Base-by-base conservation (phyloP, 1,140 invertebrate species). In the Apocrypta bakeri region DNA sequence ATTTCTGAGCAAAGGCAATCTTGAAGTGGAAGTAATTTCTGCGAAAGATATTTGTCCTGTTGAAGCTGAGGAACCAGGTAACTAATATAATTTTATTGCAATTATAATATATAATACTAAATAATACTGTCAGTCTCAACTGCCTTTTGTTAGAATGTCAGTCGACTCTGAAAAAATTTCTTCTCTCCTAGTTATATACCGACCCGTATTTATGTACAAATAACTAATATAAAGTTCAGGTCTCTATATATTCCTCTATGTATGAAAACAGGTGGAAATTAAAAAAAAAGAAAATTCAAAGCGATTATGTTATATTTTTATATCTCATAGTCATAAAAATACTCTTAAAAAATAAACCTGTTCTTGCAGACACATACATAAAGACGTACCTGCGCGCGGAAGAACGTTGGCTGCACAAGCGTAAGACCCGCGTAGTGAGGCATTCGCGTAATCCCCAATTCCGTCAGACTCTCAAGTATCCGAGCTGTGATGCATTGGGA, bases 301-400 rank as follows among this genome's bases (percentile, higher is more conserved):
- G n/a, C n/a, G n/a, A n/a, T n/a, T n/a, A n/a, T n/a, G n/a, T n/a
- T n/a, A n/a, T n/a, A n/a, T n/a, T n/a, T n/a, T n/a, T n/a, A n/a
- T n/a, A 17, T 0, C 8, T 56, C 3, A 56, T 21, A 56, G 6
- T 1, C 25, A 1, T 25, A 29, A 1, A 2, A 25, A 29, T 7
- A 12, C 56, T n/a, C n/a, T n/a, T n/a, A n/a, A n/a, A n/a, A n/a
- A 66, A 66, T 6, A 24, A 66, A 27, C 1, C 48, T 3, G 1
- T 24, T 11, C 24, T 83, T 84, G 91, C 94, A 93, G 97, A 98
- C 88, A 98, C 97, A 4, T 99, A 98, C 92, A 97, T 98, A 72
- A 98, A 98, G 92, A 98, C 97, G 71, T 98, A 98, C 89, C 92
- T 99, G 37, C 95, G 97, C 40, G 97, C 98, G 86, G 96, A 96